These are phyloP conservation scores for Myotis davidii DNA, from an alignment of 2,113 vertebrate genomes.

Conservation along the genomic window DNA sequence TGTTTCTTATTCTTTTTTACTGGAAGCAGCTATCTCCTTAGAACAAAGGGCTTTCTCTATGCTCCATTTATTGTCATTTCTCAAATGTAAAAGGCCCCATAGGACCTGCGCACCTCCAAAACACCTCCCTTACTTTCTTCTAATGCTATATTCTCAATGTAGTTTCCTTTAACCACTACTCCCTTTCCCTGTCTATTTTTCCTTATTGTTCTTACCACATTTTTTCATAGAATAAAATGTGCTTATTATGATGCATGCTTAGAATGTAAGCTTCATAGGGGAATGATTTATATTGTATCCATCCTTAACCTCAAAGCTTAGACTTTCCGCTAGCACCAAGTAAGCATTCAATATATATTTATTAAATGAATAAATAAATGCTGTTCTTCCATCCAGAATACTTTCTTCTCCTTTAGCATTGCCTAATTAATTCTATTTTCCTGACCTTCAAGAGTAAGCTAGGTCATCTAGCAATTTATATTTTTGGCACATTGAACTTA, in stretches of 20 bases:
- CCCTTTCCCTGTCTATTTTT: neutral
- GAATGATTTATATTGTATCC: neutral
- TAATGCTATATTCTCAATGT: neutral
- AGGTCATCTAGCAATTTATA: neutral
- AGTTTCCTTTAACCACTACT: neutral
- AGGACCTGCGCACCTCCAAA: neutral
- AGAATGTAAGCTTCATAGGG: neutral
- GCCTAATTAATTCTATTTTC: neutral
- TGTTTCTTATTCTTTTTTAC: neutral
- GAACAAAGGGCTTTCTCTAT: neutral
- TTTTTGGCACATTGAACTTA: neutral
- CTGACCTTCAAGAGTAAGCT: neutral
- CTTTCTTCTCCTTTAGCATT: neutral
- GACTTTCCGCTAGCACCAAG: neutral
- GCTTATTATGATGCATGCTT: neutral
- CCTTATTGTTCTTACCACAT: neutral
- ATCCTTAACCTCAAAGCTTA: neutral
- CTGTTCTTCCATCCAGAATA: neutral
- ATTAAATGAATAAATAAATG: neutral
- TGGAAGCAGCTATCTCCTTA: neutral
- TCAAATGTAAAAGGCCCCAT: neutral
- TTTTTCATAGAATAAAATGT: neutral
- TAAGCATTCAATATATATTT: neutral
- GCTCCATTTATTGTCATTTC: neutral
- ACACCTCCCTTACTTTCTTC: neutral